These are phyloP conservation scores for Chymomyza procnemis DNA, from an alignment of 2,888 invertebrate species.

Conservation along the genomic window DNA sequence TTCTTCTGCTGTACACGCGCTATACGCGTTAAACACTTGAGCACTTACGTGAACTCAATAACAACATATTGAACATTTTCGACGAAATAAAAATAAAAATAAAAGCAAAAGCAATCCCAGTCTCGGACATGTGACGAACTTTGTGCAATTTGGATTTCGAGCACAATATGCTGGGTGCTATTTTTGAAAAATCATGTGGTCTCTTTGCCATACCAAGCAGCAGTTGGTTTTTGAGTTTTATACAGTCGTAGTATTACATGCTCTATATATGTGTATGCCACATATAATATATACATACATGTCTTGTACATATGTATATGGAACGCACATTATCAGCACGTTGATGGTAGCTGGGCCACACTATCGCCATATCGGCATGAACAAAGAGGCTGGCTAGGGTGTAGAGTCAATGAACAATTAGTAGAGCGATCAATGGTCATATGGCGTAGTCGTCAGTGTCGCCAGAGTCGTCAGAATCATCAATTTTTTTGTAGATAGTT, in stretches of 20 bases:
- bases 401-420: slow-evolving; percentile 65
- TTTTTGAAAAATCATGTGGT: slow-evolving; percentile 11
- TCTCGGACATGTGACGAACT: not conserved
- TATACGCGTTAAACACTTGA: not conserved
- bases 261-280: not conserved
- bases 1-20: not conserved
- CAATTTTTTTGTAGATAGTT: slow-evolving; percentile 5
- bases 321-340: not conserved
- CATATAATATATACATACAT: slow-evolving; percentile 3
- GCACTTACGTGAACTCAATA: not conserved
- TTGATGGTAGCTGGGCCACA: slow-evolving; percentile 22
- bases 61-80: not conserved
- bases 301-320: not conserved
- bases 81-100: not conserved
- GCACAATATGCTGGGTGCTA: not conserved
- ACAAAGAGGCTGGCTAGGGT: slow-evolving; percentile 43
- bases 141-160: not conserved
- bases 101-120: not conserved
- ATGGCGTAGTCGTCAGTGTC: slow-evolving; percentile 8
- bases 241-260: not conserved
- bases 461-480: not conserved
- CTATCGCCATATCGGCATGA: slow-evolving; percentile 55
- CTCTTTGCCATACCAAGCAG: slow-evolving; percentile 18
- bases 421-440: slow-evolving; percentile 66
- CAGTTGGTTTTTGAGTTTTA: slow-evolving; percentile 21